Conservation (phyloP, 2,888 invertebrate genomes). For the Rhyacophila evoluta region DNA sequence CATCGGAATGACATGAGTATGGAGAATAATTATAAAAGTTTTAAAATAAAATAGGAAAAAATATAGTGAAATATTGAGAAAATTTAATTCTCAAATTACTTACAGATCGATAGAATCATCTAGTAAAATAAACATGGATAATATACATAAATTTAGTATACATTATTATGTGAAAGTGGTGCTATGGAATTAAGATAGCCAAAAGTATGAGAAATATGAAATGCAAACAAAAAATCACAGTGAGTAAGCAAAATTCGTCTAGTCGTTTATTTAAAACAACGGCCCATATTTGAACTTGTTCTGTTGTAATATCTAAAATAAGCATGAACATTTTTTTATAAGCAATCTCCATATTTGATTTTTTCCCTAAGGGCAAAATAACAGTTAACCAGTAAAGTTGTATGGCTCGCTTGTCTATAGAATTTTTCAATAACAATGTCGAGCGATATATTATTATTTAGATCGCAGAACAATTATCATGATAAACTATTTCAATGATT, state of each 20-base stretch:
- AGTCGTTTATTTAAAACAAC: constrained; percentile 38
- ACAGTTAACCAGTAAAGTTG: constrained; percentile 40
- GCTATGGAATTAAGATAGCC: background rate
- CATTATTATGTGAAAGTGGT: background rate
- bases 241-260: constrained; percentile 35
- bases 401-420: constrained; percentile 37
- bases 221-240: constrained; percentile 20
- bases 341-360: constrained; percentile 41
- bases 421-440: constrained; percentile 50
- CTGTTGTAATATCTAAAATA: constrained; percentile 20
- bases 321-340: constrained; percentile 32
- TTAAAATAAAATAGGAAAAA: no score
- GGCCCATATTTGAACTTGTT: constrained; percentile 38
- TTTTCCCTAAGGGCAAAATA: constrained; percentile 36
- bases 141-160: no score
- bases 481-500: constrained; percentile 49
- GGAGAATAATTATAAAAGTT: no score
- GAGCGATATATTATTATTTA: constrained; percentile 48
- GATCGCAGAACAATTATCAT: constrained; percentile 50
- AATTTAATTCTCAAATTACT: no score
- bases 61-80: no score
- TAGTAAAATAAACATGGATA: no score
- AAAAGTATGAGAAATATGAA: background rate
- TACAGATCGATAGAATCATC: no score
- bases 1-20: no score